Base-by-base conservation (phyloP, 2,888 invertebrate genomes). In the Gastrophysa polygoni region DNA sequence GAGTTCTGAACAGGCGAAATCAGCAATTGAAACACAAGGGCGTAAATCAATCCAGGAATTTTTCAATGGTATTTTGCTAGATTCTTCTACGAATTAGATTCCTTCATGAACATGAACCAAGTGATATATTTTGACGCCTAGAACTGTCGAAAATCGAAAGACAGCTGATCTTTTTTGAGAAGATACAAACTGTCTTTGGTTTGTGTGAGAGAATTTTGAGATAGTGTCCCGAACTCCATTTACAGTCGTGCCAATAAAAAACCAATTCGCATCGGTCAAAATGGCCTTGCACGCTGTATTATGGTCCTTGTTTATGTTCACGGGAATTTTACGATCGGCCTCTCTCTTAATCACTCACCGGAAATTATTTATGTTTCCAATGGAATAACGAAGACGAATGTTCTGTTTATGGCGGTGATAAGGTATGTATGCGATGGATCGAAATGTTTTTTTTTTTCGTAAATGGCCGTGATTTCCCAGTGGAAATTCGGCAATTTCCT, bases 241-340 rank as follows among this genome's bases (percentile, higher is more conserved):
- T 32, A 32, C 10, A 38, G 38, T 14, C 11, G 46, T 65, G 65
- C 60, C 64, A 66, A 68, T 68, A 68, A 68, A 67, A 66, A 63
- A 66, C 63, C 69, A 67, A 69, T 67, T 68, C 61, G 32, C 63
- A 61, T 67, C 55, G 61, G 63, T 62, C 61, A 63, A 59, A 65
- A 68, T 62, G 62, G 60, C n/a, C 61, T 62, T 65, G 59, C 64
- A 60, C 65, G 70, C 69, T 68, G 69, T 69, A 71, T 71, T 67
- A 71, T 64, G 61, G 67, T 64, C 64, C 63, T 64, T 66, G 63
- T 68, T 66, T 64, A 68, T 63, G 68, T 68, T 68, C 63, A 66
- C 63, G 61, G 65, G 67, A 63, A 64, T 68, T 69, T 67, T 70
- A 68, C 68, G 68, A 63, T 59, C 67, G 43, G 16, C 10, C 44